Base-by-base conservation (phyloP, 2,797 vertebrate species). In the Kryptolebias ocellatus region DNA sequence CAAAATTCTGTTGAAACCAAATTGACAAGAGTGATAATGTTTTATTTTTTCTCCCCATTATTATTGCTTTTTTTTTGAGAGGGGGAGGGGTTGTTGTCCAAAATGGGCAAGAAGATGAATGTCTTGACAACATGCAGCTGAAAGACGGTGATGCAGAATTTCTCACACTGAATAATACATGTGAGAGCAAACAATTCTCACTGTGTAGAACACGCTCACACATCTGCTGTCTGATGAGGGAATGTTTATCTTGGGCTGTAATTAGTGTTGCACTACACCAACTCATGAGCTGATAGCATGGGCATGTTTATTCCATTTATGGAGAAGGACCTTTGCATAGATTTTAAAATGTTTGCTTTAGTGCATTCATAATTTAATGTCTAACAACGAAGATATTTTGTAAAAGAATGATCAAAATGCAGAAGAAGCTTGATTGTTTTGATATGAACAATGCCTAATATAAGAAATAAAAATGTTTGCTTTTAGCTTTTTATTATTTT, bases 71-170 rank as follows among this genome's bases (percentile, higher is more conserved):
- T 37, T 37, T 11, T 14, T 11, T 14, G 16, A 2, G 16, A 2
- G 3, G 1, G 27, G 16, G 16, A 15, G 44, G 24, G 34, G 18
- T 31, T 45, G 14, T 31, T 10, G 28, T 76, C 16, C 59, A 29
- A 68, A 76, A 69, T 64, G 24, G 57, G 60, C 69, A 61, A 49
- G 71, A 27, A 42, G 63, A 74, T 64, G 59, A 76, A 64, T 59
- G 69, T 70, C 78, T 57, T 61, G 64, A 73, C 62, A 80, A 37
- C 60, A 27, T 60, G 47, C 47, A 53, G 7, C 37, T n/a, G 0
- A 62, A 44, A 79, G 58, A 74, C 29, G 42, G 44, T 12, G 51
- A 61, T 50, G 46, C 58, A 57, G 7, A 60, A 45, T 58, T 67
- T 84, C 59, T 73, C 47, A 63, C 63, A 28, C 18, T 65, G 69